Evolutionary conservation across 2,888 invertebrate genomes (phyloP), one percentile per base, ranked within the genome.

Genomic region (Chirona hameri): DNA sequence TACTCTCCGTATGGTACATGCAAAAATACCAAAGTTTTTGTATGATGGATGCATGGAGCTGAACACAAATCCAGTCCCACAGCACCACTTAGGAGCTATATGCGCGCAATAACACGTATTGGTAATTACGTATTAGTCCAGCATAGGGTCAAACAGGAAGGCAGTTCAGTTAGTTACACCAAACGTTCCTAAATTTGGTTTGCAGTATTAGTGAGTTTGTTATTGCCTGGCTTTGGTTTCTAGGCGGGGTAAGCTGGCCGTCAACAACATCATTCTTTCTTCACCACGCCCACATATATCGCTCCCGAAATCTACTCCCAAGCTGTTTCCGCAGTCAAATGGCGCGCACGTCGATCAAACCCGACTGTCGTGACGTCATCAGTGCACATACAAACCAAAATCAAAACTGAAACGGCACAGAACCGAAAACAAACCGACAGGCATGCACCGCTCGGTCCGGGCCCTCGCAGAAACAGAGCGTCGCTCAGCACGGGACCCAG

Each of bases 1-100:
- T 46, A 24, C 18, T 76, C 76, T 76, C 76, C 46, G 76, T 76
- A 52, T 52, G 46, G 76, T 76, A 76, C 76, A 76, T 76, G 76
- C 76, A 76, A 76, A 76, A 76, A 76, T 76, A 76, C 76, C 76
- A 76, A 24, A 76, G 24, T 46, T 39, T 39, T 76, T 76, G 76
- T 46, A 76, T 76, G 27, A 27, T 76, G 5, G 39, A 46, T 46
- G 39, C 76, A 76, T 76, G 31, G 31, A 18, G 12, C 15, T 72
- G 1, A 2, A 18, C 5, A 15, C 31, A 1, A 72, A 31, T 5
- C 72, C 72, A 31, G 4, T 15, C 1, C 15, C 15, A 72, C 72
- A 31, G 31, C 15, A 31, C 31, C 31, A 72, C 15, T 21, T 69
- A 10, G 27, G 27, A 39, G 39, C 39, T 39, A 39, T 48, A 48